Evolutionary conservation across 2,888 invertebrate genomes (phyloP).

Genomic region (Colletes collaris): DNA sequence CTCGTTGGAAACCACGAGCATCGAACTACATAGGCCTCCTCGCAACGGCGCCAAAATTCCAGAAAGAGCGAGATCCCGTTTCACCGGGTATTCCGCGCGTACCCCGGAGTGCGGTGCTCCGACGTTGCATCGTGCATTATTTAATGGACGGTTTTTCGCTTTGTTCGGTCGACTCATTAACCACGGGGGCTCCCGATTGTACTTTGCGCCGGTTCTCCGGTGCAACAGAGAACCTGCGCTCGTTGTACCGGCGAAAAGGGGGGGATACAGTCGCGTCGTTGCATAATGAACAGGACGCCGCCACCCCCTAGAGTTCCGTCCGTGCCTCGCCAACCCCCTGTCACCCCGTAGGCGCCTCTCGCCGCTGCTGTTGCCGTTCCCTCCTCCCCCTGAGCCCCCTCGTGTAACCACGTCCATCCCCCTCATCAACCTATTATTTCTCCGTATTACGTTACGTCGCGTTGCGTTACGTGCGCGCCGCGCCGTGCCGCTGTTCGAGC

Average conservation of each 20-base stretch:
- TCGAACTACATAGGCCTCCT: no score
- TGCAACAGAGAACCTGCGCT: slow-evolving; percentile 73
- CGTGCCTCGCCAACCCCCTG: slow-evolving; percentile 55
- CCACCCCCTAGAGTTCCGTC: slow-evolving; percentile 64
- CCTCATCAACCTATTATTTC: slow-evolving; percentile 79
- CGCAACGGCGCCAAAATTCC: slow-evolving; percentile 42
- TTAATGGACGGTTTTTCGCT: slow-evolving; percentile 82
- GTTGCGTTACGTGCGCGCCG: slow-evolving; percentile 75
- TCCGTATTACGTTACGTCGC: slow-evolving; percentile 80
- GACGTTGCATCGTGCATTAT: slow-evolving; percentile 80
- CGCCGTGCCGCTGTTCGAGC: slow-evolving; percentile 67
- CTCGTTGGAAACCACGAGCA: no score
- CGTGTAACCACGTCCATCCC: slow-evolving; percentile 64
- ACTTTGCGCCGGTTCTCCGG: slow-evolving; percentile 77
- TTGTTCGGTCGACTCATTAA: slow-evolving; percentile 81
- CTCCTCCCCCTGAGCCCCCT: slow-evolving; percentile 18
- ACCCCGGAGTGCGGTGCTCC: slow-evolving; percentile 46
- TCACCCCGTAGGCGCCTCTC: slow-evolving; percentile 49
- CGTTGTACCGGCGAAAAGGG: slow-evolving; percentile 61
- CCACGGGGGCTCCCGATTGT: slow-evolving; percentile 78
- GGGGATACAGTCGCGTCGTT: slow-evolving; percentile 76
- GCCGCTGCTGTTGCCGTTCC: slow-evolving; percentile 22
- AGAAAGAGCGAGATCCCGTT: slow-evolving; percentile 53
- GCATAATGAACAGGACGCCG: slow-evolving; percentile 81
- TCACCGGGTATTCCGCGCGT: slow-evolving; percentile 33